phyloP scores from a whole-genome alignment of 2,888 invertebrate genomes.

The Drosophila sordidula region DNA sequence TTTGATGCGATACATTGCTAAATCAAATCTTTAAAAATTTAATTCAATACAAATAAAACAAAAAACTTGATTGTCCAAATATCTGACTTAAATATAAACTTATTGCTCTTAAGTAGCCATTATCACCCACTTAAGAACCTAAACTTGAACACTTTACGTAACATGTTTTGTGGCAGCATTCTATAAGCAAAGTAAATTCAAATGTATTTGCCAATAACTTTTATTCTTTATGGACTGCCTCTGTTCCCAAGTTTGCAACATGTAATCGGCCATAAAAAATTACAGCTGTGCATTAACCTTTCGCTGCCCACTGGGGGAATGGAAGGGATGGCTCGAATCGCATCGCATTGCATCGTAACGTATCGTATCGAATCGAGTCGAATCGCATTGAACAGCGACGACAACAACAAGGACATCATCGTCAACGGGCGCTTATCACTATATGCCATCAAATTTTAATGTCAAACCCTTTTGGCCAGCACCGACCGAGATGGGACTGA shows the following conservation, averaged over 20 bases:
- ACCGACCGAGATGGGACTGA: background rate
- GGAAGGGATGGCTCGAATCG: constrained; percentile 24
- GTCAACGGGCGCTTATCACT: constrained; percentile 76
- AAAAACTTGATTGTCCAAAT: background rate
- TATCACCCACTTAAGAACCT: constrained; percentile 32
- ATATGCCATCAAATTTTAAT: constrained; percentile 80
- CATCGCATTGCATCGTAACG: constrained; percentile 1
- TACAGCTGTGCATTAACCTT: constrained; percentile 80
- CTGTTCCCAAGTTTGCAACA: constrained; percentile 70
- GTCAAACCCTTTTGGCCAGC: constrained; percentile 73
- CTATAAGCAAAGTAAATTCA: constrained; percentile 69
- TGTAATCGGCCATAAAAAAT: constrained; percentile 80
- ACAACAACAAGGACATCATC: constrained; percentile 56
- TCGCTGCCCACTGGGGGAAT: constrained; percentile 48
- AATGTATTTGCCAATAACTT: constrained; percentile 78
- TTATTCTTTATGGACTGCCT: constrained; percentile 74
- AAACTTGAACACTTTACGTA: constrained; percentile 13
- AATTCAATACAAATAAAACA: too few species aligned
- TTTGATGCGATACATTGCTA: too few species aligned
- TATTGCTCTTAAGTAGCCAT: constrained; percentile 5
- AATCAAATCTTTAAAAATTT: too few species aligned
- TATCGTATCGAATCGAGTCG: constrained; percentile 25
- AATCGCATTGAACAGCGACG: constrained; percentile 36
- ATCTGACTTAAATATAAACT: background rate
- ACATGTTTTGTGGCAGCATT: constrained; percentile 37